These are phyloP conservation scores for Chrysomallon squamiferum DNA, from an alignment of 1,140 invertebrate genomes.

Conservation along the genomic window DNA sequence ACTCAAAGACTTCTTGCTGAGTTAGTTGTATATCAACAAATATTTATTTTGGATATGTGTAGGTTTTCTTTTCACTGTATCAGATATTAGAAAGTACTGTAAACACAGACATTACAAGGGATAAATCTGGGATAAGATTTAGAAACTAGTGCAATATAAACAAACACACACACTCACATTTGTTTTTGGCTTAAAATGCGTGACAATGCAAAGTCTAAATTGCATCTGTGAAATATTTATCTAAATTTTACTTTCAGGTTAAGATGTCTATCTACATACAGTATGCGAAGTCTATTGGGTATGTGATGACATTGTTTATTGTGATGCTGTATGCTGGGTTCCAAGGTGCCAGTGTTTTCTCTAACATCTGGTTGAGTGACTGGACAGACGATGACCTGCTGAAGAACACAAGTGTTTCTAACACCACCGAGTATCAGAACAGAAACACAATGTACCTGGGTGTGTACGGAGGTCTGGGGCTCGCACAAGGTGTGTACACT, in stretches of 20 bases:
- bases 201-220: too few relatives aligned
- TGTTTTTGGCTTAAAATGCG: too few relatives aligned
- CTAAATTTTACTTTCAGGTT: slow-evolving; percentile 45
- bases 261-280: slow-evolving; percentile 42
- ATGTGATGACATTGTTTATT: slow-evolving; percentile 23
- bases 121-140: too few relatives aligned
- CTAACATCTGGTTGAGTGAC: slow-evolving; percentile 51
- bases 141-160: too few relatives aligned
- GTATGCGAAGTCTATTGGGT: slow-evolving; percentile 46
- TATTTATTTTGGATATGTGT: too few relatives aligned
- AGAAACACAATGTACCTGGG: slow-evolving; percentile 51
- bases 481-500: slow-evolving; percentile 46
- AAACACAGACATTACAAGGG: too few relatives aligned
- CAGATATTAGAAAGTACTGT: too few relatives aligned
- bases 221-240: too few relatives aligned
- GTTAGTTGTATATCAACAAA: too few relatives aligned
- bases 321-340: slow-evolving; percentile 32
- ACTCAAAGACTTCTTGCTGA: too few relatives aligned
- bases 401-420: slow-evolving; percentile 30
- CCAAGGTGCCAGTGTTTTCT: slow-evolving; percentile 35
- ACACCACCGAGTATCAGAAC: slow-evolving; percentile 41
- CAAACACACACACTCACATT: too few relatives aligned
- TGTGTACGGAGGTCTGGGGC: slow-evolving; percentile 51
- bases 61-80: too few relatives aligned
- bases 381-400: slow-evolving; percentile 51